These are phyloP conservation scores for Drosophila kepulauana DNA, from an alignment of 1,140 invertebrate species.

Conservation along the genomic window DNA sequence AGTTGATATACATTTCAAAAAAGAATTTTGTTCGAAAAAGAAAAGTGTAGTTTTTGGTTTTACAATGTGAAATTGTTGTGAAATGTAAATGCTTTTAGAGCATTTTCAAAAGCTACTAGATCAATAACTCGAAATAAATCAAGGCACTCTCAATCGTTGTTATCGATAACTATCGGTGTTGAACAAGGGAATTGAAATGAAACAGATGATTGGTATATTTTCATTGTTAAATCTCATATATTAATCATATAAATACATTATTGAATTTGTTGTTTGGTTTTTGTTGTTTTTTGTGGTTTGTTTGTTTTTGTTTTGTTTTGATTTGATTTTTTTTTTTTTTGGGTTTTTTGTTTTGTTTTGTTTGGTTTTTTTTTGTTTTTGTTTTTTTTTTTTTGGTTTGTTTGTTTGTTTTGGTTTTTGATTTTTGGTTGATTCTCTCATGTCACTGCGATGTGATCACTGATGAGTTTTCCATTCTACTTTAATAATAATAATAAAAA, in stretches of 20 bases:
- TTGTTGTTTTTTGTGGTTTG: not conserved
- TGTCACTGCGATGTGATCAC: constrained; percentile 40
- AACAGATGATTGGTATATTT: not conserved
- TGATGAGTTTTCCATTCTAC: constrained; percentile 62
- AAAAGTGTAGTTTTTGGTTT: too few species aligned
- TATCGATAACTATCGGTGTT: not conserved
- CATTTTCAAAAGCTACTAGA: not conserved
- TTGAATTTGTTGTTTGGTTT: constrained; percentile 70
- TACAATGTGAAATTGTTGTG: too few species aligned
- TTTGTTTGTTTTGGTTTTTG: constrained; percentile 34
- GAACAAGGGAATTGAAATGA: not conserved
- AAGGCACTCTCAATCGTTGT: not conserved
- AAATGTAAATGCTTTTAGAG: not conserved
- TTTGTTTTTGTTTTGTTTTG: constrained; percentile 34
- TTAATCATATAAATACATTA: constrained; percentile 82
- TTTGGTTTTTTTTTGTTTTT: constrained; percentile 33
- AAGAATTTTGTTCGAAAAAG: not conserved
- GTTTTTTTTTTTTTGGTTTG: constrained; percentile 31
- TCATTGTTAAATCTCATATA: constrained; percentile 80
- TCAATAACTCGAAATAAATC: not conserved
- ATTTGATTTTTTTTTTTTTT: constrained; percentile 40
- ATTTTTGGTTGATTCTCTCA: constrained; percentile 25
- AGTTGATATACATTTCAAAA: constrained; percentile 6
- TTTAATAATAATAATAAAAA: constrained; percentile 78
- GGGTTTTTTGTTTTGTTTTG: constrained; percentile 52